Evolutionary conservation across 2,888 invertebrate genomes (phyloP).

Genomic region (Xestia ashworthii): DNA sequence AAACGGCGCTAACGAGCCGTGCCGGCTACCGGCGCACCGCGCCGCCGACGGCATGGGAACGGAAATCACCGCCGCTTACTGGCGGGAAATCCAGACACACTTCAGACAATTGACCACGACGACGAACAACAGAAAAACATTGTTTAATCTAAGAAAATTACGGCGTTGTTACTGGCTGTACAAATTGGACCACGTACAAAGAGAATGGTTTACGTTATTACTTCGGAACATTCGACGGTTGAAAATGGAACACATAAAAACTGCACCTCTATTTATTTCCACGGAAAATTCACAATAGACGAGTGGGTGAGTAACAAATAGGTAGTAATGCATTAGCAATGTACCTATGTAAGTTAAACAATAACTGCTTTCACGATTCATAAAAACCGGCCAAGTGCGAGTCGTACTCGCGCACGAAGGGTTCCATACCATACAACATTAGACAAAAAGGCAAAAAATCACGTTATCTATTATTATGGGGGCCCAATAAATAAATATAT

Average conservation of each 20-base stretch:
- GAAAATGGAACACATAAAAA: constrained; percentile 23
- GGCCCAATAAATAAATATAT: no score
- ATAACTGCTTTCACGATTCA: constrained; percentile 33
- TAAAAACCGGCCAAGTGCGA: constrained; percentile 2
- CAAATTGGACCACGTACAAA: constrained; percentile 41
- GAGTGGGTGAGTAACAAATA: constrained; percentile 19
- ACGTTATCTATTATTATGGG: no score
- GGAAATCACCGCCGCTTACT: constrained; percentile 79
- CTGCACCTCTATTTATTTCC: constrained; percentile 16
- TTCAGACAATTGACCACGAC: constrained; percentile 72
- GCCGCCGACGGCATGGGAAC: constrained; percentile 80
- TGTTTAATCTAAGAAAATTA: constrained; percentile 46
- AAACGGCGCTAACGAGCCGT: constrained; percentile 86
- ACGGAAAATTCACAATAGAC: constrained; percentile 21
- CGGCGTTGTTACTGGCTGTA: constrained; percentile 26
- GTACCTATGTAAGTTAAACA: constrained; percentile 28
- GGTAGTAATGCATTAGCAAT: constrained; percentile 39
- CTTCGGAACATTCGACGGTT: constrained; percentile 10
- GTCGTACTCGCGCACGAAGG: no score
- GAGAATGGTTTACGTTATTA: constrained; percentile 17
- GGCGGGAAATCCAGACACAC: constrained; percentile 74
- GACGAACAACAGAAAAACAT: constrained; percentile 47
- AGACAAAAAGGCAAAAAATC: no score
- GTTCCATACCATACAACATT: no score
- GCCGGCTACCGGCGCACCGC: constrained; percentile 70